Conservation (phyloP, 2,888 invertebrate species). For the Schizotus pectinicornis region DNA sequence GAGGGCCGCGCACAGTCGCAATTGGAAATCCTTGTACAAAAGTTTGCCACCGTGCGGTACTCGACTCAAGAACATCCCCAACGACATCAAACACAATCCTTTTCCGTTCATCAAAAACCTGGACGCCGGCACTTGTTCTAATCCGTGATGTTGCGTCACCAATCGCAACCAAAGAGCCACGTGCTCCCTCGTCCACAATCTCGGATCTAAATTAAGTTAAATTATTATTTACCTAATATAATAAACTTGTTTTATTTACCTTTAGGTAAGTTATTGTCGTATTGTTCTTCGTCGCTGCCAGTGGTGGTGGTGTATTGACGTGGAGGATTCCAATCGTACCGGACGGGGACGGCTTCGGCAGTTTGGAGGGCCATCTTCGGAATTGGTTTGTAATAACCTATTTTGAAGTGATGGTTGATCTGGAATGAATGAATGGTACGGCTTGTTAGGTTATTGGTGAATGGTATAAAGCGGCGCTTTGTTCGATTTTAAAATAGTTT, state of each 20-base stretch:
- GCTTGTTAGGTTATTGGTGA: slow-evolving; percentile 25
- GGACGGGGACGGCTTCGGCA: slow-evolving; percentile 46
- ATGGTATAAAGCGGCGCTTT: slow-evolving; percentile 23
- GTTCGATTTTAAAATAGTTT: slow-evolving; percentile 32
- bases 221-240: not conserved
- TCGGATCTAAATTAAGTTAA: slow-evolving; percentile 65
- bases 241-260: slow-evolving; percentile 37
- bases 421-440: slow-evolving; percentile 16
- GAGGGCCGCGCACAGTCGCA: slow-evolving; percentile 72
- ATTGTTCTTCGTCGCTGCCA: slow-evolving; percentile 33
- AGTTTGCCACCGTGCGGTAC: slow-evolving; percentile 73
- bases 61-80: slow-evolving; percentile 74
- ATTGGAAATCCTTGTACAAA: slow-evolving; percentile 73
- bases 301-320: slow-evolving; percentile 27
- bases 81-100: slow-evolving; percentile 78
- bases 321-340: slow-evolving; percentile 42
- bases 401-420: slow-evolving; percentile 39
- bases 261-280: slow-evolving; percentile 52
- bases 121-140: slow-evolving; percentile 63
- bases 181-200: slow-evolving; percentile 73
- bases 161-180: slow-evolving; percentile 70
- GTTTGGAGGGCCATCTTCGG: slow-evolving; percentile 51
- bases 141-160: slow-evolving; percentile 65
- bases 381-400: slow-evolving; percentile 48
- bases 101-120: slow-evolving; percentile 84